phyloP scores from a whole-genome alignment of 2,888 invertebrate genomes.

The Hyposoter didymator region DNA sequence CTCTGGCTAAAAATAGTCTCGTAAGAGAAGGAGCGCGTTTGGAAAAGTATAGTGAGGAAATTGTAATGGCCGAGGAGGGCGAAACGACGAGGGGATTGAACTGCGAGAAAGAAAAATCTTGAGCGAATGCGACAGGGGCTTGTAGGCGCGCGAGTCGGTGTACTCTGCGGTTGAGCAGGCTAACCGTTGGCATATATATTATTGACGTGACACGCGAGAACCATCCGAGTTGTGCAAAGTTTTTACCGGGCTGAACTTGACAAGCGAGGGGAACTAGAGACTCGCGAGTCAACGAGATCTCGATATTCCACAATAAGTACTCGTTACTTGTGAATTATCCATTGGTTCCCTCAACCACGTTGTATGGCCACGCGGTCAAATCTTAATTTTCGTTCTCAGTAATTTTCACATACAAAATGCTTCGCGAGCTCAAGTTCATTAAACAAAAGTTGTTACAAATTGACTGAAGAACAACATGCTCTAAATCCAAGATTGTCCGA shows the following conservation, averaged over 20 bases:
- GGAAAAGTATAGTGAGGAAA: constrained; percentile 22
- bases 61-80: not conserved
- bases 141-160: constrained; percentile 4
- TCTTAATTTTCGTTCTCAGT: too few species aligned
- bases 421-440: too few species aligned
- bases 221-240: constrained; percentile 34
- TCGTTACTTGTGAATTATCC: not conserved
- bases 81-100: not conserved
- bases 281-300: constrained; percentile 47
- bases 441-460: too few species aligned
- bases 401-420: too few species aligned
- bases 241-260: constrained; percentile 32
- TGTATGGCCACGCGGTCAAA: too few species aligned
- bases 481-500: too few species aligned
- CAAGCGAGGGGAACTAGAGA: not conserved
- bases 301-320: not conserved
- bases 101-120: not conserved
- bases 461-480: too few species aligned
- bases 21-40: not conserved
- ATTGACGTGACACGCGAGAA: constrained; percentile 71
- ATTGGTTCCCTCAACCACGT: not conserved
- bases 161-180: constrained; percentile 36
- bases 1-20: not conserved
- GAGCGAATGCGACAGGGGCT: constrained; percentile 24
- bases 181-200: constrained; percentile 69